Conservation (phyloP, 2,113 vertebrate genomes). For the Poicephalus meyeri region DNA sequence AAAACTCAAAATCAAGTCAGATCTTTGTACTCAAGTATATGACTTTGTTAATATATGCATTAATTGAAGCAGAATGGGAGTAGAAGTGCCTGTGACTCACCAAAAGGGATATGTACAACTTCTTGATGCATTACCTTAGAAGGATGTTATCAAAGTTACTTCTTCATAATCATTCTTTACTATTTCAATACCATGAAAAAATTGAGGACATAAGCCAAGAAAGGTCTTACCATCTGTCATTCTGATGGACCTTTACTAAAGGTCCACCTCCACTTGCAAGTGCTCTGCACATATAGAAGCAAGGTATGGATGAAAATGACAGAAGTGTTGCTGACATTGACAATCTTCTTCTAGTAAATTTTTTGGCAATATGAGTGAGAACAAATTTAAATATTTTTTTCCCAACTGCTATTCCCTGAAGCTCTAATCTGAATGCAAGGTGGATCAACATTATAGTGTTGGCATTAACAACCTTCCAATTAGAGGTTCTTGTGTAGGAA, state of each 20-base stretch:
- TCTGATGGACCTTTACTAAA: neutral
- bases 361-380: neutral
- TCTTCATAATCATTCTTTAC: neutral
- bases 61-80: conserved; percentile 31
- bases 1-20: conserved; percentile 21
- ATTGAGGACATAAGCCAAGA: neutral
- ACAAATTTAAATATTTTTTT: neutral
- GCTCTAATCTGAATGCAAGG: neutral
- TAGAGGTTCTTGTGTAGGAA: neutral
- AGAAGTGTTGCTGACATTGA: neutral
- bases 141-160: neutral
- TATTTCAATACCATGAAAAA: neutral
- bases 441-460: neutral
- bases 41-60: conserved; percentile 35
- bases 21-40: conserved; percentile 12
- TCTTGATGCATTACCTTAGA: neutral
- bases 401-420: neutral
- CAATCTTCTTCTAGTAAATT: neutral
- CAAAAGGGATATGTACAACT: neutral
- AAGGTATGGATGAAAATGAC: neutral
- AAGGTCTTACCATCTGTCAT: neutral
- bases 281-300: neutral
- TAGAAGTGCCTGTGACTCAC: neutral
- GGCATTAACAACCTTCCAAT: neutral
- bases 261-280: neutral